A percentile compares a stretch with the other conserved stretches of the same genome.
These are phyloP conservation scores for Prionchulus punctatus DNA, from an alignment of 2,888 invertebrate genomes.

Conservation along the genomic window DNA sequence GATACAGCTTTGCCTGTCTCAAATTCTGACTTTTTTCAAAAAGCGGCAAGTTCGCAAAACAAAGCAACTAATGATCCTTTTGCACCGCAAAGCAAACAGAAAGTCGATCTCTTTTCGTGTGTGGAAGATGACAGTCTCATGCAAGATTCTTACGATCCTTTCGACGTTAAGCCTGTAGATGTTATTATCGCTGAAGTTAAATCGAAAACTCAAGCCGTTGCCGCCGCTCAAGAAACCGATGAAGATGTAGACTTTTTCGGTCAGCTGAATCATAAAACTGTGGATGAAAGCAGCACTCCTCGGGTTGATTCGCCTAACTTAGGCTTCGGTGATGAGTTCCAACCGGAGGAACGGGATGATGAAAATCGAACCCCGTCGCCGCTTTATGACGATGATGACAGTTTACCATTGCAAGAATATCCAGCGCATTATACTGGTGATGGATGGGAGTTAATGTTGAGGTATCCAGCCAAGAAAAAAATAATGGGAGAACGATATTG, in stretches of 20 bases:
- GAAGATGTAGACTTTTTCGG: conserved; percentile 20
- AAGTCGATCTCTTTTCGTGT: neutral
- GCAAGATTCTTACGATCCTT: conserved; percentile 23
- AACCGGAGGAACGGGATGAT: neutral
- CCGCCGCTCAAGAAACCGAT: conserved; percentile 14
- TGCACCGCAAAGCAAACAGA: conserved; percentile 5
- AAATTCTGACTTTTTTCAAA: conserved; percentile 25
- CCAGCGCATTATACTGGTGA: conserved; percentile 62
- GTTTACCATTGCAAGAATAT: conserved; percentile 76
- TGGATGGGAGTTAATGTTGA: conserved; percentile 88
- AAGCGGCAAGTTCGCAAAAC: conserved; percentile 10
- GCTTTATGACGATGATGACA: conserved; percentile 78
- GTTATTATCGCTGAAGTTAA: conserved; percentile 30
- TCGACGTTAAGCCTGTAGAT: conserved; percentile 27
- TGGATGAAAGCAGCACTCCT: neutral
- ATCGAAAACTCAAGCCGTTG: conserved; percentile 21
- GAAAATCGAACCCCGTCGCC: conserved; percentile 44
- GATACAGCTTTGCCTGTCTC: conserved; percentile 17
- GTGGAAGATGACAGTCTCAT: neutral
- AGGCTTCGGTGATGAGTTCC: conserved; percentile 3
- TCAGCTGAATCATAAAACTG: neutral
- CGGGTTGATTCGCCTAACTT: conserved; percentile 19
- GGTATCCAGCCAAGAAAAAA: conserved; percentile 90
- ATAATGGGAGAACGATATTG: conserved; percentile 50
- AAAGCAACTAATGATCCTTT: conserved; percentile 7